A percentile compares a stretch with the other conserved stretches of the same genome.
These are phyloP conservation scores for Fragum sueziense DNA, from an alignment of 2,888 invertebrate genomes.

Conservation along the genomic window DNA sequence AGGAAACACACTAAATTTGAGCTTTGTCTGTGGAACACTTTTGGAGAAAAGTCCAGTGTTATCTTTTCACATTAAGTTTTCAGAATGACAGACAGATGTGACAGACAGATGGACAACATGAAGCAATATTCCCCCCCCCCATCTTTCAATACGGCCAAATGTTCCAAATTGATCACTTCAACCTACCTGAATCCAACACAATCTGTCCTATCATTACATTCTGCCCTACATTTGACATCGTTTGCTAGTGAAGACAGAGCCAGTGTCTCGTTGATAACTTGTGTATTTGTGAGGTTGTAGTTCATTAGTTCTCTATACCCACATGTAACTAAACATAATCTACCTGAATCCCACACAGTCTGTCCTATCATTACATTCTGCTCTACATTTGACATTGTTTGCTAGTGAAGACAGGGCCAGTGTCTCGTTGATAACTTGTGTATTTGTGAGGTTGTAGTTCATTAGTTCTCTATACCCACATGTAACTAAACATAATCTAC, in stretches of 20 bases:
- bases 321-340: no score
- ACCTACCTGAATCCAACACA: background rate
- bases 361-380: slow-evolving; percentile 22
- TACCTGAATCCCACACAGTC: slow-evolving; percentile 47
- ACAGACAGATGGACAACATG: no score
- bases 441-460: slow-evolving; percentile 21
- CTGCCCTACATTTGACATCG: slow-evolving; percentile 25
- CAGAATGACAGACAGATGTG: no score
- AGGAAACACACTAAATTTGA: no score
- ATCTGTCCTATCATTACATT: slow-evolving; percentile 24
- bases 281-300: slow-evolving; percentile 29
- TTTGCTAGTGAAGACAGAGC: slow-evolving; percentile 26
- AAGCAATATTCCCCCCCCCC: no score
- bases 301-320: slow-evolving; percentile 9
- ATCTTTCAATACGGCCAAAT: no score
- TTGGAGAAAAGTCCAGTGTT: no score
- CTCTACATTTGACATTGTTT: slow-evolving; percentile 26
- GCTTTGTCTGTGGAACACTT: no score
- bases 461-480: slow-evolving; percentile 17
- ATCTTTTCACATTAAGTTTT: no score
- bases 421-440: slow-evolving; percentile 15
- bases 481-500: no score
- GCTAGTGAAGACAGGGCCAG: slow-evolving; percentile 18
- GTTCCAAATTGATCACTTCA: no score
- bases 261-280: slow-evolving; percentile 8